Percentiles rank a stretch among this genome's conserved stretches.
These are phyloP conservation scores for Lucilia sericata DNA, from an alignment of 1,140 invertebrate species.

Conservation along the genomic window DNA sequence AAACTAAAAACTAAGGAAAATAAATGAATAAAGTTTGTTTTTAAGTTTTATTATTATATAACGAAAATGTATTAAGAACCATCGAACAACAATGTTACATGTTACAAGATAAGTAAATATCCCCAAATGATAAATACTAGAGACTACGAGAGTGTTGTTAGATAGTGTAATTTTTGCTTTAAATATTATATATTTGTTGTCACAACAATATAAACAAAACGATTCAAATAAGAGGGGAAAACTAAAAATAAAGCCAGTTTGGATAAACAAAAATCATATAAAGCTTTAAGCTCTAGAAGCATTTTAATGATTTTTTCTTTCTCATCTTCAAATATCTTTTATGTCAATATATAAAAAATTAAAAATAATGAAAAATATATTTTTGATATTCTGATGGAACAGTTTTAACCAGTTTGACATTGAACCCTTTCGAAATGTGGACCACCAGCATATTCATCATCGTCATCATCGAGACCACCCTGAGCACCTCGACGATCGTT, in stretches of 20 bases:
- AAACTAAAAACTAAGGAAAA: constrained; percentile 20
- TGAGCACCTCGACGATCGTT: constrained; percentile 71
- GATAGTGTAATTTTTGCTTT: neutral
- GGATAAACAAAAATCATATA: neutral
- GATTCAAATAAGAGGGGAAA: neutral
- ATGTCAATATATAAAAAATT: neutral
- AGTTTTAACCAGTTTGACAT: constrained; percentile 61
- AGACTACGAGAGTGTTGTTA: neutral
- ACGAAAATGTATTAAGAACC: neutral
- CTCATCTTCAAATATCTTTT: neutral
- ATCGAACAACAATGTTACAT: neutral
- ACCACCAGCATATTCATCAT: constrained; percentile 57
- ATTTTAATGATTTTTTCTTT: neutral
- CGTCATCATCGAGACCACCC: constrained; percentile 55
- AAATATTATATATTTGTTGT: neutral
- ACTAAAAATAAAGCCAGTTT: constrained; percentile 3
- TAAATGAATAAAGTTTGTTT: neutral
- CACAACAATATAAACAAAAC: neutral
- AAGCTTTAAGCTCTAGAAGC: constrained; percentile 20
- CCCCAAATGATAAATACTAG: neutral
- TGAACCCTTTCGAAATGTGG: constrained; percentile 62
- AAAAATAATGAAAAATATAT: neutral
- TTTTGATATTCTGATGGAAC: neutral
- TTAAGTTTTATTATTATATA: neutral
- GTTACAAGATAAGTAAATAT: neutral